Percentiles rank a stretch among this genome's conserved stretches.
phyloP scores from a whole-genome alignment of 2,888 invertebrate genomes.

The Drosophila meridionalis region DNA sequence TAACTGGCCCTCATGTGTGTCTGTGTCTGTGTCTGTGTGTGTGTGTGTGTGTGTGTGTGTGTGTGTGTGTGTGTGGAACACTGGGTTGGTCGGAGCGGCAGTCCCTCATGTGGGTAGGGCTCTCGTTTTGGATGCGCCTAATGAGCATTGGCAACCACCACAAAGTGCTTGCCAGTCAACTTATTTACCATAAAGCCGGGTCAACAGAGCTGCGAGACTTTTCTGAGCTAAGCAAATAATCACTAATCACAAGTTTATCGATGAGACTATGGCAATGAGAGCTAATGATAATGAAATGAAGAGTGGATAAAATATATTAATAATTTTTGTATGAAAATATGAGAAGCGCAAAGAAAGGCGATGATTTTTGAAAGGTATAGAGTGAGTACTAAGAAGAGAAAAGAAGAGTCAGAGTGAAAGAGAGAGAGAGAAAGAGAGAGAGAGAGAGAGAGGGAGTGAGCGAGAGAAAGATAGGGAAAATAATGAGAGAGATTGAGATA shows the following conservation, averaged over 20 bases:
- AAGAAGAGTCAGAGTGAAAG: not conserved
- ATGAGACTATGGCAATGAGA: not conserved
- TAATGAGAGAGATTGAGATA: not conserved
- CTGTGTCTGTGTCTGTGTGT: not conserved
- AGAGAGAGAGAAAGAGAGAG: not conserved
- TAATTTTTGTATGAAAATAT: not conserved
- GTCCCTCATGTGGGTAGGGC: slow-evolving; percentile 27
- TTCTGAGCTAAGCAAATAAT: not conserved
- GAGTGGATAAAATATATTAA: not conserved
- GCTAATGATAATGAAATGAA: not conserved
- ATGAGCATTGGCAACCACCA: slow-evolving; percentile 30
- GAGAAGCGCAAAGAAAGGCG: not conserved
- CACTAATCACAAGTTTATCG: slow-evolving; percentile 2
- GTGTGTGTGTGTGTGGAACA: slow-evolving; percentile 1
- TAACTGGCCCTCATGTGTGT: slow-evolving; percentile 48
- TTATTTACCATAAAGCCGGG: slow-evolving; percentile 1
- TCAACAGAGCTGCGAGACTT: not conserved
- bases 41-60: slow-evolving; percentile 2
- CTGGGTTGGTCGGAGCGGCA: slow-evolving; percentile 27
- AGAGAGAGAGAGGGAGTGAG: not conserved
- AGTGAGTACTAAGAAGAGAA: not conserved
- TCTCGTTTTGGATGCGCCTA: slow-evolving; percentile 39
- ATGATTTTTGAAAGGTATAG: not conserved
- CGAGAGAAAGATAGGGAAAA: no score
- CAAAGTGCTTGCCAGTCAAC: not conserved